Base-by-base conservation (phyloP, 2,797 vertebrate genomes). In the Chelonia mydas region DNA sequence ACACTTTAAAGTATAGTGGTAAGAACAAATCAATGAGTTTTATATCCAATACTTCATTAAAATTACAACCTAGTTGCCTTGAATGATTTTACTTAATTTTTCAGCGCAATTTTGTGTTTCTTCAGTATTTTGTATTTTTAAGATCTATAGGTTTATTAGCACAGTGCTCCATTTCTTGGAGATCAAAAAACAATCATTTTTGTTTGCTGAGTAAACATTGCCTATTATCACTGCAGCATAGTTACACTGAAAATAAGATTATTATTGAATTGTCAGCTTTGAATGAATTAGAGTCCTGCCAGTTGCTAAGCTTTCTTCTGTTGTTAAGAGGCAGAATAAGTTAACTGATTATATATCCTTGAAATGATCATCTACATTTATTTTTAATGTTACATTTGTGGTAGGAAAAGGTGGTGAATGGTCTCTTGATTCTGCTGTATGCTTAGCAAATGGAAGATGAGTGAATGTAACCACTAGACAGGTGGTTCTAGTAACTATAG, bases 391-490 rank as follows among this genome's bases (percentile, higher is more conserved):
- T 86, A 90, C 83, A 79, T 53, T 31, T 33, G 7, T 92, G 76
- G 21, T 89, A 82, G 83, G 50, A 76, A 78, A 94, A 93, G 53
- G 74, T 81, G 50, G 74, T n/a, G 80, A 54, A 82, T 77, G 65
- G 79, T 93, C 78, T 96, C 72, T 87, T 84, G 88, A 83, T 19
- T 23, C 76, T 84, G 72, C 81, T 86, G 49, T 92, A 51, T 78
- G 47, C 93, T 88, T 77, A 90, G 13, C n/a, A 87, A 86, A 83
- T 83, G 61, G 47, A 86, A 90, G 91, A 94, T 92, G 51, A 33
- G 7, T 1, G 2, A 95, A 93, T 41, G 3, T 76, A 76, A 87
- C 25, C 57, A 65, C 61, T 83, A 61, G 92, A 82, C 53, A 77
- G 49, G 54, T 0, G 0, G 72, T 37, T 95, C 90, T 23, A 25